Evolutionary conservation across 2,797 vertebrate species (phyloP).

Genomic region (Eulemur mongoz): DNA sequence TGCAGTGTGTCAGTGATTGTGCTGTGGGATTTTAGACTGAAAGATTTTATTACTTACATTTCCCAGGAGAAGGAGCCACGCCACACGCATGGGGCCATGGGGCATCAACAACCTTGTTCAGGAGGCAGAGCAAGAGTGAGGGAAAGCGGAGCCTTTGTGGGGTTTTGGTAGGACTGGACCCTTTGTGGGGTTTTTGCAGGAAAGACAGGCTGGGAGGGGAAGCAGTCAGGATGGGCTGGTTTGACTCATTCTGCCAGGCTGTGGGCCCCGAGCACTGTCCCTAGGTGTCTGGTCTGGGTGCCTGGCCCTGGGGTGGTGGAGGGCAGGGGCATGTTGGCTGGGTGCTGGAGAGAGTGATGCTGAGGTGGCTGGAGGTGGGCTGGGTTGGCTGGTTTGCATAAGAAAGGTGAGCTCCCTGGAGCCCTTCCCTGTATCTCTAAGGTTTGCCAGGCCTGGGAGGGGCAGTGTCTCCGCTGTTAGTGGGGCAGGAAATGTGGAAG

Average conservation of each 20-base stretch:
- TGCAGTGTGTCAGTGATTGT: background rate
- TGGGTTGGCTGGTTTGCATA: too few relatives aligned
- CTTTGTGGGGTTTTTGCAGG: background rate
- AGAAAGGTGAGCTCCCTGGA: accelerated
- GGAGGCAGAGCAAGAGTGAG: background rate
- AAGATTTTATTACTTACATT: background rate
- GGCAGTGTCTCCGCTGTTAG: background rate
- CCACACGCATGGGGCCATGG: too few relatives aligned
- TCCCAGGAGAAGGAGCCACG: background rate
- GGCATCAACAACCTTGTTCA: background rate
- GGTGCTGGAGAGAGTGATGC: background rate
- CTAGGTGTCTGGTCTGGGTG: background rate
- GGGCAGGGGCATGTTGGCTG: background rate
- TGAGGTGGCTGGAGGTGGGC: background rate
- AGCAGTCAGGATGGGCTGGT: accelerated
- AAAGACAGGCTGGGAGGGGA: background rate
- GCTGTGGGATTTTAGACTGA: background rate
- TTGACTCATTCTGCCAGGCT: background rate
- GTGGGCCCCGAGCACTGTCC: background rate
- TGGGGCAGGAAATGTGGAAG: too few relatives aligned
- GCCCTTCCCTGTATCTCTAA: background rate
- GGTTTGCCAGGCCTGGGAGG: background rate
- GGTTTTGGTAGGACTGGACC: background rate
- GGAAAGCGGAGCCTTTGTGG: background rate
- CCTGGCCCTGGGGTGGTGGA: background rate